Conservation (phyloP, 2,113 vertebrate species). For the Oxyruncus cristatus region DNA sequence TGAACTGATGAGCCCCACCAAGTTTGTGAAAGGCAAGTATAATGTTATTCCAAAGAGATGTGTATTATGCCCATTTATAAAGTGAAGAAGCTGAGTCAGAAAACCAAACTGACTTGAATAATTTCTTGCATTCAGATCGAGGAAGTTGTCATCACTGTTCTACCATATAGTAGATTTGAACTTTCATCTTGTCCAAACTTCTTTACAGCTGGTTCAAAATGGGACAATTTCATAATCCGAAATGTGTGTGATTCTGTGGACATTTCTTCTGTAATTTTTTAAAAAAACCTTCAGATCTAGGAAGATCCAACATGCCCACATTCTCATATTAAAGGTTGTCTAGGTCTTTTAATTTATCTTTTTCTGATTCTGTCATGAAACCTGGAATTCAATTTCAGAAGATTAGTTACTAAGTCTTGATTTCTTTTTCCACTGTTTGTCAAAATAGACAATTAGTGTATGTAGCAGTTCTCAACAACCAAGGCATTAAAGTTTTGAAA, state of each 20-base stretch:
- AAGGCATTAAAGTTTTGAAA: neutral
- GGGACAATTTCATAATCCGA: neutral
- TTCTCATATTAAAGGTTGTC: neutral
- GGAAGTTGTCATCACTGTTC: neutral
- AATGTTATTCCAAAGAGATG: neutral
- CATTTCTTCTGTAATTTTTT: neutral
- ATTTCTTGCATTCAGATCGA: neutral
- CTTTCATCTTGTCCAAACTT: neutral
- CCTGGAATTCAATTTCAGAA: neutral
- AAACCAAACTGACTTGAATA: neutral
- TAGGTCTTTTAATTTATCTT: neutral
- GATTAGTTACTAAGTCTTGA: neutral
- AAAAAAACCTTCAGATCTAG: neutral
- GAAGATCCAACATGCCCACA: fast-evolving
- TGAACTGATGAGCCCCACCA: neutral
- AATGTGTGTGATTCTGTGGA: neutral
- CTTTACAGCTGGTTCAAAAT: neutral
- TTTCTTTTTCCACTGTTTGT: neutral
- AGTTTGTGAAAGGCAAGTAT: neutral
- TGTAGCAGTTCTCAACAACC: neutral
- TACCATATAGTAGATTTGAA: fast-evolving
- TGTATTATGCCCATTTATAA: neutral
- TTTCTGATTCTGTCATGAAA: neutral
- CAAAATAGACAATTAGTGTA: neutral
- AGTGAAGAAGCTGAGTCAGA: neutral